Base-by-base conservation (phyloP, 2,113 vertebrate species). In the Prionailurus viverrinus region DNA sequence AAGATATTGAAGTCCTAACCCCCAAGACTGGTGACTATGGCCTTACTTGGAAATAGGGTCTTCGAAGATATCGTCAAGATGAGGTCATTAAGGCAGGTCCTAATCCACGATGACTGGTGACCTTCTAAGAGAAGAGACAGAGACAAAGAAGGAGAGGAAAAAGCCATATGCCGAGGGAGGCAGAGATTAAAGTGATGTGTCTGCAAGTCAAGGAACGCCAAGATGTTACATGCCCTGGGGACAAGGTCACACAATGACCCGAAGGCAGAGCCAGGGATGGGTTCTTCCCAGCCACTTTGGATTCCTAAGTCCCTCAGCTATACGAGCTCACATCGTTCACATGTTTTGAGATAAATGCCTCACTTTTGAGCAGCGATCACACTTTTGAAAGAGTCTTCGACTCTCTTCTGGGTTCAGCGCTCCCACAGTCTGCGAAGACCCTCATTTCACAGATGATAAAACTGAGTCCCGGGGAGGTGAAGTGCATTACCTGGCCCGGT, bases 241-340 rank as follows among this genome's bases (percentile, higher is more conserved):
- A 18, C 12, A n/a, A 33, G 33, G 39, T 63, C 27, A 3, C 2
- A 8, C 1, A 1, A 27, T 3, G 2, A 27, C 55, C 23, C 4
- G 66, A 68, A 61, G 53, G n/a, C 71, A 73, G 65, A 29, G 65
- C 36, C 71, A 25, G 65, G 11, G 27, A 5, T n/a, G 23, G 65
- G 1, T 2, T 27, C 9, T 11, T 12, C 36, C n/a, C 4, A 9
- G 29, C 4, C 51, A 15, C 79, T 23, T 25, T 4, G 11, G 41
- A 27, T 41, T 33, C 27, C 66, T 7, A 9, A 15, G 45, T 2
- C 29, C 29, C 58, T 68, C 16, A 7, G 0, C 58, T 11, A 16
- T 31, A 4, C n/a, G 6, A 39, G 41, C 5, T 53, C 1, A 2
- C 21, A 33, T 23, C 9, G 1, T 33, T n/a, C 92, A 29, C 10